A percentile compares a stretch with the other conserved stretches of the same genome.
phyloP scores from a whole-genome alignment of 2,113 vertebrate species.

The Rhodinocichla rosea region DNA sequence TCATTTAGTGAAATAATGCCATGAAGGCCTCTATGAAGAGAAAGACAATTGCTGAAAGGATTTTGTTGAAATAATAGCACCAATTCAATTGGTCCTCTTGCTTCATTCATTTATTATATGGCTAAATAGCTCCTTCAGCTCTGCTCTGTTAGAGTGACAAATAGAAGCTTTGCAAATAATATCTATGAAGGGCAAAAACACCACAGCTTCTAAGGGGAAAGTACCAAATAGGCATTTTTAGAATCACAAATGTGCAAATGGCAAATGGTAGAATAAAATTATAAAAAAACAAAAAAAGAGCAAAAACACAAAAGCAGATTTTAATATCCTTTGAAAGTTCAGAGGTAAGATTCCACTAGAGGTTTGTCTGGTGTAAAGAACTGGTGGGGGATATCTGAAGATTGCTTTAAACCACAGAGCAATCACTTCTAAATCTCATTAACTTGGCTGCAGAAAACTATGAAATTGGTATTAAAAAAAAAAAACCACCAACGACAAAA shows the following conservation, averaged over 20 bases:
- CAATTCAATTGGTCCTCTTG: conserved; percentile 18
- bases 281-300: neutral
- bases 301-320: neutral
- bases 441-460: neutral
- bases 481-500: no score
- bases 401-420: neutral
- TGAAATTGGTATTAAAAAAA: neutral
- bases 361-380: neutral
- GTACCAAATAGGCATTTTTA: neutral
- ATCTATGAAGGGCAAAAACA: neutral
- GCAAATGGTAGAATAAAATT: neutral
- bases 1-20: conserved; percentile 50
- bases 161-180: neutral
- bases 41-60: conserved; percentile 27
- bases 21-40: conserved; percentile 8
- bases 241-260: neutral
- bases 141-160: conserved; percentile 42
- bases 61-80: conserved; percentile 49
- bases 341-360: neutral
- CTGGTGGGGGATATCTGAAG: neutral
- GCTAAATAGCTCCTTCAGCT: conserved; percentile 50
- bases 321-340: neutral
- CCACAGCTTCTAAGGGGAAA: neutral
- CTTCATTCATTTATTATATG: conserved; percentile 38
- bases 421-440: neutral